Base-by-base conservation (phyloP, 37 sponge, comb jelly and placozoan species). In the Petrosia ficiformis region DNA sequence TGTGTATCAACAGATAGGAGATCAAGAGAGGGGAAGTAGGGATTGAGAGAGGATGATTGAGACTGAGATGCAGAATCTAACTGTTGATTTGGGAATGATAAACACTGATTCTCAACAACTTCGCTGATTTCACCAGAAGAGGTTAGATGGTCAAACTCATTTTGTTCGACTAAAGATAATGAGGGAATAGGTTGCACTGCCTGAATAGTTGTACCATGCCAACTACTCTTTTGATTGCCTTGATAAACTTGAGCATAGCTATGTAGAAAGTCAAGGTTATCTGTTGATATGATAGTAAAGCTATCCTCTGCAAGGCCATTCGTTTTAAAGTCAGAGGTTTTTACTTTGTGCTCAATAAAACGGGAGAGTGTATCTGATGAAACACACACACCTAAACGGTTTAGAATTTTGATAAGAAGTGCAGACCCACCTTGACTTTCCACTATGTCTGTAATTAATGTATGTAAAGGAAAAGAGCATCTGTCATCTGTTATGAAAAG, bases 121-220 rank as follows among this genome's bases (percentile, higher is more conserved):
- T n/a, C n/a, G n/a, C n/a, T n/a, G n/a, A n/a, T n/a, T n/a, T n/a
- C n/a, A n/a, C n/a, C n/a, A n/a, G n/a, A n/a, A n/a, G n/a, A n/a
- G n/a, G n/a, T n/a, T n/a, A n/a, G n/a, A n/a, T n/a, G n/a, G n/a
- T n/a, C n/a, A n/a, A n/a, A n/a, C n/a, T n/a, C n/a, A n/a, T n/a
- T 22, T 29, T 11, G 24, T 4, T 25, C 44, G 25, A 30, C 28
- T 61, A n/a, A 26, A 26, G 63, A 26, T 26, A 61, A 29, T 11
- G 22, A 58, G 38, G 77, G 77, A 8, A 43, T 22, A 26, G 77
- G 77, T 28, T 76, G 65, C 24, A 64, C 77, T 29, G 32, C 22
- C 44, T 76, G 77, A 22, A 73, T 43, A 2, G 74, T 73, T 32
- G 74, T 73, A 10, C 75, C 75, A 74, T 74, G 75, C 75, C 77